These are phyloP conservation scores for Knipowitschia caucasica DNA, from an alignment of 2,797 vertebrate genomes.

Conservation along the genomic window DNA sequence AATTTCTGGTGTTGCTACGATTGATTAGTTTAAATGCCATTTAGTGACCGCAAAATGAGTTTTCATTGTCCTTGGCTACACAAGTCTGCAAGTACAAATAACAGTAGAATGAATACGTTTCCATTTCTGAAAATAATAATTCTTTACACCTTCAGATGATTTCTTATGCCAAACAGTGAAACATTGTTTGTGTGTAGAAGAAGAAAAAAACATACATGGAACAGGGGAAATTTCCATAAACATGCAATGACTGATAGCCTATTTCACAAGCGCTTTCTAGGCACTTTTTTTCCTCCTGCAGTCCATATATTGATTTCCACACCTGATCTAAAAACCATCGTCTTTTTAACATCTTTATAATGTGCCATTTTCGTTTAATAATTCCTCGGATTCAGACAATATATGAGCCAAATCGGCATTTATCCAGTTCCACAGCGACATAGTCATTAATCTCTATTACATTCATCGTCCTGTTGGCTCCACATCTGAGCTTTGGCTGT, in stretches of 20 bases:
- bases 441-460: constrained; percentile 38
- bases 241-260: background rate
- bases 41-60: background rate
- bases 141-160: too few relatives aligned
- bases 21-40: background rate
- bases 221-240: background rate
- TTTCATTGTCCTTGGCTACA: background rate
- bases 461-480: constrained; percentile 8
- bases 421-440: constrained; percentile 8
- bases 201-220: background rate
- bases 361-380: constrained; percentile 1
- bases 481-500: constrained; percentile 15
- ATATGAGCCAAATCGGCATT: constrained; percentile 18
- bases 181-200: background rate
- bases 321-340: background rate
- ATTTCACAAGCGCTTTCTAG: background rate
- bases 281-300: background rate
- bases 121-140: too few relatives aligned
- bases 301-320: background rate
- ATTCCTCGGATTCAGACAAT: background rate
- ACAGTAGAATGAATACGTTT: too few relatives aligned
- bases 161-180: background rate
- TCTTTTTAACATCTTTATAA: background rate
- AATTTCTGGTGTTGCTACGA: background rate
- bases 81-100: too few relatives aligned